phyloP scores from a whole-genome alignment of 2,888 invertebrate species.

The Xestia ashworthii region DNA sequence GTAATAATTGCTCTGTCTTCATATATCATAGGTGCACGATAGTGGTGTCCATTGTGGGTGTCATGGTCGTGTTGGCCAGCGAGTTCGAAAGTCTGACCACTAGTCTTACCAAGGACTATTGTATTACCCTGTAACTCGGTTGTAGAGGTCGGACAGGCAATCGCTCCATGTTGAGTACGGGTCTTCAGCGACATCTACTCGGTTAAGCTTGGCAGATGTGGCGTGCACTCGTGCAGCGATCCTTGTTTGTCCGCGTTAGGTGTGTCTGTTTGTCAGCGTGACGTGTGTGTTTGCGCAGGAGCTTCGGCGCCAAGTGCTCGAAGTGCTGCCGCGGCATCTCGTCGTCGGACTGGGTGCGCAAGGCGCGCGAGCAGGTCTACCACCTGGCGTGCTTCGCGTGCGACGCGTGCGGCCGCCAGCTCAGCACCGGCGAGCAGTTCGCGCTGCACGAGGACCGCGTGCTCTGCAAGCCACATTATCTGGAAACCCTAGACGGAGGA shows the following conservation, averaged over 20 bases:
- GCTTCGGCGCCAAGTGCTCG: constrained; percentile 98
- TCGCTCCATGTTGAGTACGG: background rate
- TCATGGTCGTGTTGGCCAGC: constrained; percentile 12
- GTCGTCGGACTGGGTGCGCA: constrained; percentile 99
- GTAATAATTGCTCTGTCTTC: constrained; percentile 18
- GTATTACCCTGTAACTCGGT: background rate
- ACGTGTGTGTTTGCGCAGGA: constrained; percentile 90
- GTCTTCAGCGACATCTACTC: background rate
- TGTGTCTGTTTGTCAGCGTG: constrained; percentile 55
- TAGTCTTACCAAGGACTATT: background rate
- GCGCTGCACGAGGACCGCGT: constrained; percentile 98
- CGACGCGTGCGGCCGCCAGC: constrained; percentile 97
- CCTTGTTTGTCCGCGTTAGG: constrained; percentile 45
- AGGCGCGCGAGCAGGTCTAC: constrained; percentile 98
- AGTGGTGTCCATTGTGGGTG: constrained; percentile 12
- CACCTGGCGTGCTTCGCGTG: constrained; percentile 99
- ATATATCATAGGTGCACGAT: constrained; percentile 13
- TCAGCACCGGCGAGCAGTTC: constrained; percentile 99
- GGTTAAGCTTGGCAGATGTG: background rate
- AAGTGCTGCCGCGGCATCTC: constrained; percentile 98
- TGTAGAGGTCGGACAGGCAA: background rate
- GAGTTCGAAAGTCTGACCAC: background rate
- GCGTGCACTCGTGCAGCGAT: constrained; percentile 7
- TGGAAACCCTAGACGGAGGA: constrained; percentile 98
- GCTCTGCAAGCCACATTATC: constrained; percentile 99